Evolutionary conservation across 2,113 vertebrate genomes (phyloP).

Genomic region (Xenotilapia longispinis): DNA sequence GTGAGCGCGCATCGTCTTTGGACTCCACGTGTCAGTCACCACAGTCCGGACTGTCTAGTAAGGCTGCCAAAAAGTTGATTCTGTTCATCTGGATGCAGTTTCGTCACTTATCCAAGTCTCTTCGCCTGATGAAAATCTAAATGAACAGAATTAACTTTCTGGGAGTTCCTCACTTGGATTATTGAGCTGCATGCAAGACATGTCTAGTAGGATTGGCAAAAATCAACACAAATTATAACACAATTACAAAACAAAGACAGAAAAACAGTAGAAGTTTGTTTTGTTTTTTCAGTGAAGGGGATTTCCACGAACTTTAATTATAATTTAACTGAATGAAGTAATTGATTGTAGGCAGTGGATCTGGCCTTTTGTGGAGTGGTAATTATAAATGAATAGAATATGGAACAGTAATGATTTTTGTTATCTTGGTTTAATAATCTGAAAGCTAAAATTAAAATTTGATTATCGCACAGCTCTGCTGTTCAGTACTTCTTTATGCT

Average conservation of each 20-base stretch:
- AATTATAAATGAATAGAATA: neutral
- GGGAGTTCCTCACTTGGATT: neutral
- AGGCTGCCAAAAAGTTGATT: neutral
- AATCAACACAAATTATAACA: neutral
- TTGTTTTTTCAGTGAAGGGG: neutral
- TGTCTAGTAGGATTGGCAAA: neutral
- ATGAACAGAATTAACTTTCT: neutral
- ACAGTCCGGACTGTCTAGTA: neutral
- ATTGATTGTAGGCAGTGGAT: neutral
- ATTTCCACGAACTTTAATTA: neutral
- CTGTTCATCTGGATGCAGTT: neutral
- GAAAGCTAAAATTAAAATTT: neutral
- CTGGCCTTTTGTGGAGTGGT: neutral
- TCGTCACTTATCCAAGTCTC: neutral
- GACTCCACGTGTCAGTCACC: neutral
- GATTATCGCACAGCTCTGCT: neutral
- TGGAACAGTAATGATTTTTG: neutral
- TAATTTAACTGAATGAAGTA: neutral
- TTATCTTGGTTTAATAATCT: neutral
- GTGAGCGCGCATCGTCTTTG: neutral
- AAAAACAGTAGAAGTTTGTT: neutral
- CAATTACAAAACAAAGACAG: neutral
- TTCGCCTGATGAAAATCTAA: neutral
- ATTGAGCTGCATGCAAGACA: neutral
- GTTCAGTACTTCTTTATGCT: neutral